Conservation (phyloP, 2,113 vertebrate genomes). For the Chascanopsetta lugubris region DNA sequence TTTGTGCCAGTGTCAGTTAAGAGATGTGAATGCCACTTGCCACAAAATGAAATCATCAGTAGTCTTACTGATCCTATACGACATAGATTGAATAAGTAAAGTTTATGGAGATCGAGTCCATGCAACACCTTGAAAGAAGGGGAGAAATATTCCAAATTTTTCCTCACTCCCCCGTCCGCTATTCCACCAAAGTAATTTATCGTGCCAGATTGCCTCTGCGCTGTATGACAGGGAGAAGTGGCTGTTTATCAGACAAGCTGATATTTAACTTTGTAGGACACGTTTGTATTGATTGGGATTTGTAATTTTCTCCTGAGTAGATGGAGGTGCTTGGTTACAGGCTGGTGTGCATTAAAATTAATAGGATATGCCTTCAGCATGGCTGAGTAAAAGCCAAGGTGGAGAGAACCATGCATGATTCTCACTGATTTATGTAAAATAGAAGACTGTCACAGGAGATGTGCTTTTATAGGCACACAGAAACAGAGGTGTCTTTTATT, state of each 20-base stretch:
- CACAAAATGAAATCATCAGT: not conserved
- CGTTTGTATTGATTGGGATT: conserved; percentile 74
- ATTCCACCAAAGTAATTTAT: conserved; percentile 44
- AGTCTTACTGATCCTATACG: conserved; percentile 5
- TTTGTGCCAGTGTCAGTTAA: not conserved
- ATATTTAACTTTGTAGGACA: conserved; percentile 73
- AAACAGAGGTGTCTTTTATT: conserved; percentile 1
- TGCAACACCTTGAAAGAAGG: conserved; percentile 18
- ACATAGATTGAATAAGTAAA: not conserved
- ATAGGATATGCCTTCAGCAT: conserved; percentile 47
- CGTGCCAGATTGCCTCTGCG: conserved; percentile 47
- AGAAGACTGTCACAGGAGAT: conserved; percentile 28
- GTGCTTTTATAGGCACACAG: not conserved
- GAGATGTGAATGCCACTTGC: not conserved
- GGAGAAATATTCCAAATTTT: conserved; percentile 27
- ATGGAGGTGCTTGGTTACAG: conserved; percentile 55
- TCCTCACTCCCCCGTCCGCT: conserved; percentile 23
- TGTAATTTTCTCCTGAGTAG: conserved; percentile 70
- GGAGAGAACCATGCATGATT: conserved; percentile 18
- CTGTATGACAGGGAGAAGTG: conserved; percentile 54
- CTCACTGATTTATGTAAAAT: conserved; percentile 26
- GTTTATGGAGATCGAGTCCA: not conserved
- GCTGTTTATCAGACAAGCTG: conserved; percentile 65
- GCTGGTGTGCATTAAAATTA: conserved; percentile 59
- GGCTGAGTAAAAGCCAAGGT: conserved; percentile 33